phyloP scores from a whole-genome alignment of 1,140 invertebrate species.

The Psilanteris sp. region DNA sequence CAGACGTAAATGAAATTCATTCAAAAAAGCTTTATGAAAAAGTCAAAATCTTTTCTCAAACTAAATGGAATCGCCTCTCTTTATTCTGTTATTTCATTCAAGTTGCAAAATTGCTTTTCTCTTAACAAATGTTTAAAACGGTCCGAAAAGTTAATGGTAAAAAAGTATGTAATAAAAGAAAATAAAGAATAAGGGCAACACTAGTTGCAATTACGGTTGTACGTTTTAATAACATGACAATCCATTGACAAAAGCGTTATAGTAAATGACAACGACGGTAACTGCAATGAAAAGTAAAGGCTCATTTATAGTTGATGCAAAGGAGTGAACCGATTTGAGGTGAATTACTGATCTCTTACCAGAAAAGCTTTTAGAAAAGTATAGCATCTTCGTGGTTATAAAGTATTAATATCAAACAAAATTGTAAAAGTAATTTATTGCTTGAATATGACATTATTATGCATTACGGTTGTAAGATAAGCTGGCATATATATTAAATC shows the following conservation, averaged over 20 bases:
- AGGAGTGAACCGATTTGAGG: too few species aligned
- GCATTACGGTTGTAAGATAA: too few species aligned
- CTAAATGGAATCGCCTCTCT: neutral
- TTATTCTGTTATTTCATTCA: neutral
- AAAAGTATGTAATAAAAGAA: neutral
- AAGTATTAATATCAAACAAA: too few species aligned
- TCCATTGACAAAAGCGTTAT: conserved; percentile 18
- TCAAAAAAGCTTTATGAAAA: conserved; percentile 5
- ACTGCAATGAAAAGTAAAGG: neutral
- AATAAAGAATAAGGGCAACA: neutral
- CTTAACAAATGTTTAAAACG: too few species aligned
- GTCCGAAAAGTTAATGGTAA: too few species aligned
- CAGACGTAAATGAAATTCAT: conserved; percentile 3
- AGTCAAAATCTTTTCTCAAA: conserved; percentile 4
- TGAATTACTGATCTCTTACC: too few species aligned
- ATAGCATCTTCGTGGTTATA: too few species aligned
- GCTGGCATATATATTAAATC: too few species aligned
- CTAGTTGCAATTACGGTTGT: conserved; percentile 2
- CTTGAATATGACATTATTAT: too few species aligned
- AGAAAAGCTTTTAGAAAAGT: too few species aligned
- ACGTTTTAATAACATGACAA: conserved; percentile 15
- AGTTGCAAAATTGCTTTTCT: neutral
- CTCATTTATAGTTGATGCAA: neutral
- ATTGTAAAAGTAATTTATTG: too few species aligned
- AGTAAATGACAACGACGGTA: conserved; percentile 1